phyloP scores from a whole-genome alignment of 1,140 invertebrate genomes.

The Matsumurasca onukii region DNA sequence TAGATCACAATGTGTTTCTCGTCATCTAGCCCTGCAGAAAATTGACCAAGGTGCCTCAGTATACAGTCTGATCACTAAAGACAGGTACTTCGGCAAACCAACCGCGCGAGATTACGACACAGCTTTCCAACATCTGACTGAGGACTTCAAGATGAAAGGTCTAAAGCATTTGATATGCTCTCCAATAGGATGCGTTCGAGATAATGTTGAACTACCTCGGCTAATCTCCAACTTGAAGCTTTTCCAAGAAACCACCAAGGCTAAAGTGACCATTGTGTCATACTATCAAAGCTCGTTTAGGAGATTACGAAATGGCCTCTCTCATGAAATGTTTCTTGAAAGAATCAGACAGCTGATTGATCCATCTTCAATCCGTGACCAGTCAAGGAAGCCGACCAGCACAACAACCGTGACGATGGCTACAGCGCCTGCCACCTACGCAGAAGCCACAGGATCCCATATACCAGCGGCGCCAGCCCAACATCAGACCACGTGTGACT shows the following conservation, averaged over 20 bases:
- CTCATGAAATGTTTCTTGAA: not conserved
- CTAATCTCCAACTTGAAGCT: not conserved
- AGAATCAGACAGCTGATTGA: not conserved
- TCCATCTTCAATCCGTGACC: too few species aligned
- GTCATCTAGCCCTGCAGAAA: too few species aligned
- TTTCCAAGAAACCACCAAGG: not conserved
- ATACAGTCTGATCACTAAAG: too few species aligned
- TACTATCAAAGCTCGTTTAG: not conserved
- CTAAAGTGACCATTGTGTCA: not conserved
- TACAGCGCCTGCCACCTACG: too few species aligned
- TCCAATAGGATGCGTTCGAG: not conserved
- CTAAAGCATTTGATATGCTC: not conserved
- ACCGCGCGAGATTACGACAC: not conserved
- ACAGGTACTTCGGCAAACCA: not conserved
- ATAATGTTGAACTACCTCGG: not conserved
- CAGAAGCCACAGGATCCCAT: too few species aligned
- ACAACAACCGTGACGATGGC: too few species aligned
- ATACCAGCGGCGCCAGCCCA: too few species aligned
- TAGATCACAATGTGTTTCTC: too few species aligned
- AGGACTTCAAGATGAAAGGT: not conserved
- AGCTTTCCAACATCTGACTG: not conserved
- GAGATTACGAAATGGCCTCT: not conserved
- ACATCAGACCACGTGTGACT: too few species aligned
- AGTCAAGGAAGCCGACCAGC: too few species aligned
- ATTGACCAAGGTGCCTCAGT: too few species aligned